phyloP scores from a whole-genome alignment of 2,888 invertebrate species.

The Lacanobia oleracea region DNA sequence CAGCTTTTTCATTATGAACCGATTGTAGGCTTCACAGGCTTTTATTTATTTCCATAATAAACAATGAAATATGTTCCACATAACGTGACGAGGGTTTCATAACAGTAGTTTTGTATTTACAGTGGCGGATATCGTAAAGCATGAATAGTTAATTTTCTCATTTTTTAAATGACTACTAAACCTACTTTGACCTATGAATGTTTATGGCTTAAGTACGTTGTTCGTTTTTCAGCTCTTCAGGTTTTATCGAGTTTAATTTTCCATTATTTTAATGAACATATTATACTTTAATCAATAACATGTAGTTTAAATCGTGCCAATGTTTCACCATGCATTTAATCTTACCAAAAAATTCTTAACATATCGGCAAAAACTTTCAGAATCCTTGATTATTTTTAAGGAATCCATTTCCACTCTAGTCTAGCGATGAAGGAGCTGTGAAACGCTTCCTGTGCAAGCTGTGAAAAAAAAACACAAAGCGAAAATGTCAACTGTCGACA shows the following conservation, averaged over 20 bases:
- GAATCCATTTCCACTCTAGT: neutral
- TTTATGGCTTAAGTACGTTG: neutral
- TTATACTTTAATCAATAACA: neutral
- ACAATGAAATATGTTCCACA: slow-evolving; percentile 4
- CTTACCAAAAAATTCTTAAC: neutral
- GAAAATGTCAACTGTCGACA: slow-evolving; percentile 23
- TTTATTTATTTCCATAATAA: slow-evolving; percentile 13
- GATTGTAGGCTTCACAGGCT: neutral
- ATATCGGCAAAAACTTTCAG: neutral
- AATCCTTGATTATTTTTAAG: neutral
- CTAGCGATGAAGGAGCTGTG: slow-evolving; percentile 18
- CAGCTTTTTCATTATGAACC: neutral
- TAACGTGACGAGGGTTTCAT: slow-evolving; percentile 14
- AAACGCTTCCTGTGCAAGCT: slow-evolving; percentile 29
- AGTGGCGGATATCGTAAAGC: slow-evolving; percentile 28
- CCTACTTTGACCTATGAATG: neutral
- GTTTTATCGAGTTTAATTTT: neutral
- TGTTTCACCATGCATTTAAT: neutral
- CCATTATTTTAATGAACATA: neutral
- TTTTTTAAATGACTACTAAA: slow-evolving; percentile 11
- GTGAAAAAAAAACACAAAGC: neutral
- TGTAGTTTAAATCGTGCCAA: neutral
- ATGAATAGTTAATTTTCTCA: slow-evolving; percentile 20
- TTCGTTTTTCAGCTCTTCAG: neutral
- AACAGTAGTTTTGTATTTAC: slow-evolving; percentile 15